A percentile compares a stretch with the other conserved stretches of the same genome.
Conservation (phyloP, 2,113 vertebrate species). For the Hystrix brachyura region DNA sequence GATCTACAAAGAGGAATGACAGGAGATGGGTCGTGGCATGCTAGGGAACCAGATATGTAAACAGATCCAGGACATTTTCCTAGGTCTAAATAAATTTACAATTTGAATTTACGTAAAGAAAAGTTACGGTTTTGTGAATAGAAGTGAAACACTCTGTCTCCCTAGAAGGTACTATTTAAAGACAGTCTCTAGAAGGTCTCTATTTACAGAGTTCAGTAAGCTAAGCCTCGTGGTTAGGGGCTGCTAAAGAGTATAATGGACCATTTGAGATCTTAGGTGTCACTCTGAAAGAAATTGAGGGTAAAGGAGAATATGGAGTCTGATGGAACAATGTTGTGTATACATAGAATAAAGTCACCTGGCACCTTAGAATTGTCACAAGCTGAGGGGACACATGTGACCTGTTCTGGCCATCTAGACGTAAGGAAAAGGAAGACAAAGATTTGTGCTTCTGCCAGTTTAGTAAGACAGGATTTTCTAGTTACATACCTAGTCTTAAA, state of each 20-base stretch:
- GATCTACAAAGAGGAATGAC: background rate
- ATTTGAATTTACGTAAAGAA: slow-evolving; percentile 28
- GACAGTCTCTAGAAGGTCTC: background rate
- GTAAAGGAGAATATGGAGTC: background rate
- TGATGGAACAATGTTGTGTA: background rate
- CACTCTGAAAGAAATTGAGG: background rate
- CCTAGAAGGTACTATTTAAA: background rate
- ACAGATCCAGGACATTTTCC: slow-evolving; percentile 1
- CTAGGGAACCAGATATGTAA: background rate
- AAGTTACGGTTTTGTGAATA: background rate
- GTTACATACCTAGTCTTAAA: background rate
- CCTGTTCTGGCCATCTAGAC: background rate
- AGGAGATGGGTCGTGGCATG: background rate
- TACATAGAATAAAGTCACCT: background rate
- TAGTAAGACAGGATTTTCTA: background rate
- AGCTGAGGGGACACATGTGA: fast-evolving
- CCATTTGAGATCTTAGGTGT: background rate
- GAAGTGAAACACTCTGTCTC: background rate
- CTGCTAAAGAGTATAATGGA: background rate
- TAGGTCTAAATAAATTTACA: background rate
- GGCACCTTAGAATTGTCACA: fast-evolving
- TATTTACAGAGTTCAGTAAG: background rate
- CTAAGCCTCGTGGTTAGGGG: background rate
- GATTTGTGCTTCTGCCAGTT: background rate
- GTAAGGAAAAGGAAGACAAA: background rate